A percentile compares a stretch with the other conserved stretches of the same genome.
These are phyloP conservation scores for Caenorhabditis sinica DNA, from an alignment of 2,888 invertebrate species.

Conservation along the genomic window DNA sequence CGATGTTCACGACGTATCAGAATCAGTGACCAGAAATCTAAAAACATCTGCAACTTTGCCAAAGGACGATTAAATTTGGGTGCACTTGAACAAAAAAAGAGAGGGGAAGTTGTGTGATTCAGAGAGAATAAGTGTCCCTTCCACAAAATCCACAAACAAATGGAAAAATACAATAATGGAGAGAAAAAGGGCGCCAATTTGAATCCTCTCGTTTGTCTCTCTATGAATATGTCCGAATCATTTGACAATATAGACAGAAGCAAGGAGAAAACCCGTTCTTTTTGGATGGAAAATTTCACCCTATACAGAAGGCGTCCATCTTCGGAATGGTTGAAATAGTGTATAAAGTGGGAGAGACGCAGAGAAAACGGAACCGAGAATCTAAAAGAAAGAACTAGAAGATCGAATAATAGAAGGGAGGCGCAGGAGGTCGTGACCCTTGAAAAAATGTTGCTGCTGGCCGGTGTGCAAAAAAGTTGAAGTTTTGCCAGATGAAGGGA, in stretches of 20 bases:
- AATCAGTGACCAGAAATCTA: conserved; percentile 2
- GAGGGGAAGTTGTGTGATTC: not conserved
- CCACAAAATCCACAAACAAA: not conserved
- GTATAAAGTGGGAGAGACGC: conserved; percentile 41
- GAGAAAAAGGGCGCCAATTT: conserved; percentile 31
- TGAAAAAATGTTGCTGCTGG: conserved; percentile 26
- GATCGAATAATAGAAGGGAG: not conserved
- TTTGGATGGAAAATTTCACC: conserved; percentile 19
- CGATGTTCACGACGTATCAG: not conserved
- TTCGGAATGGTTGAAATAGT: conserved; percentile 27
- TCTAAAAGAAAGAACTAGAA: conserved; percentile 18
- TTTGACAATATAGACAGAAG: conserved; percentile 5
- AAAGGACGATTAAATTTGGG: too few species aligned
- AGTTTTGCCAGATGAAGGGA: not conserved
- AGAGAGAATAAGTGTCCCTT: too few species aligned
- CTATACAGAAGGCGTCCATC: conserved; percentile 41
- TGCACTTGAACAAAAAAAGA: not conserved
- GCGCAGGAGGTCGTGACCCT: conserved; percentile 47
- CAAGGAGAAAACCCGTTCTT: conserved; percentile 37
- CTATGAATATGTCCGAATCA: conserved; percentile 1
- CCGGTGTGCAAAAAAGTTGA: not conserved
- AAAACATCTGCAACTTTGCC: not conserved
- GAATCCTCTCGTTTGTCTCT: not conserved
- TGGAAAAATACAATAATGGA: conserved; percentile 23
- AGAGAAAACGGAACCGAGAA: conserved; percentile 55